phyloP scores from a whole-genome alignment of 2,888 invertebrate genomes.

The Drosophila villosipedis region DNA sequence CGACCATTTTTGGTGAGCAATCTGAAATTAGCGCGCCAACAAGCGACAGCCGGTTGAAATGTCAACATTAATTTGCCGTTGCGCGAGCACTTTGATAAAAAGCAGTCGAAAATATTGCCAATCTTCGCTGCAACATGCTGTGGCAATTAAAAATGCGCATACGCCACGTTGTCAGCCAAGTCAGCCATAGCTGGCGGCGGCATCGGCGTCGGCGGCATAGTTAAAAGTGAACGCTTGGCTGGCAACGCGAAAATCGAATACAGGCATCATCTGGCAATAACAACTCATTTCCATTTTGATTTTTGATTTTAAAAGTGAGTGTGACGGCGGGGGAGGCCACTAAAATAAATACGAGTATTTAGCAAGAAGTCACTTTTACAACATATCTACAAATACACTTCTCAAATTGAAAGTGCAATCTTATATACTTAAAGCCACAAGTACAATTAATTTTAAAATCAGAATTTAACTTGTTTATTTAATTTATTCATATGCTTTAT shows the following conservation, averaged over 20 bases:
- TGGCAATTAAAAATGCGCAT: constrained; percentile 80
- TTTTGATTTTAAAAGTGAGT: constrained; percentile 14
- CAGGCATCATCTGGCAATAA: constrained; percentile 61
- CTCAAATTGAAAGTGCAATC: background rate
- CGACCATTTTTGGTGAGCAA: constrained; percentile 68
- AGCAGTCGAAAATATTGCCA: constrained; percentile 63
- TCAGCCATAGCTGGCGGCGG: constrained; percentile 28
- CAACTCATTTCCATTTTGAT: constrained; percentile 59
- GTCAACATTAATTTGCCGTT: constrained; percentile 76
- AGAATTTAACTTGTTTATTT: background rate
- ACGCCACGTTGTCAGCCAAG: constrained; percentile 66
- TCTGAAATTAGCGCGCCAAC: constrained; percentile 77
- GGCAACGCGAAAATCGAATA: constrained; percentile 69
- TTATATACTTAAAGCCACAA: background rate
- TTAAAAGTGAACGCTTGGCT: constrained; percentile 63
- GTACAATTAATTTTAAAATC: background rate
- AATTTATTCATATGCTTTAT: background rate
- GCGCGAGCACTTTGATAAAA: constrained; percentile 60
- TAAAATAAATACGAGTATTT: constrained; percentile 12
- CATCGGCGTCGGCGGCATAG: constrained; percentile 51
- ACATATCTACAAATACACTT: background rate
- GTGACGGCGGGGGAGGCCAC: constrained; percentile 17
- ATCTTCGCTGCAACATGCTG: constrained; percentile 75
- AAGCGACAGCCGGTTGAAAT: constrained; percentile 66
- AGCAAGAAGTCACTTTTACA: background rate